Percentiles rank a stretch among this genome's conserved stretches.
phyloP scores from a whole-genome alignment of 2,113 vertebrate genomes.

The Fregata magnificens region DNA sequence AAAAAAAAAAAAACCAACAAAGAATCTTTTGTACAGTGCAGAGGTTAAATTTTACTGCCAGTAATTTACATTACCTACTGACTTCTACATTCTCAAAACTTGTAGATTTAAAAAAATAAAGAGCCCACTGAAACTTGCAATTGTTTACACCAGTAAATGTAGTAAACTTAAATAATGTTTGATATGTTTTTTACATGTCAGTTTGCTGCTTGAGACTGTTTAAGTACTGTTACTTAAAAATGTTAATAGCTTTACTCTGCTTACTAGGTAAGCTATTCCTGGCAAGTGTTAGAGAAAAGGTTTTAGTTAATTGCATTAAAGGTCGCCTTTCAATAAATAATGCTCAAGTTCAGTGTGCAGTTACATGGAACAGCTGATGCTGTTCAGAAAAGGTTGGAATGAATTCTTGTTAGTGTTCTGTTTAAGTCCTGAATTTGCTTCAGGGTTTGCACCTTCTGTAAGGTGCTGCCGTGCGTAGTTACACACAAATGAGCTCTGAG shows the following conservation, averaged over 20 bases:
- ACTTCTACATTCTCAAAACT: neutral
- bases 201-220: neutral
- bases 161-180: neutral
- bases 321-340: neutral
- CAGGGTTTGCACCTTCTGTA: neutral
- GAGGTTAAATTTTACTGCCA: conserved; percentile 45
- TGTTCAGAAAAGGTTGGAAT: neutral
- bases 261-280: neutral
- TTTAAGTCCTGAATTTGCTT: neutral
- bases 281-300: neutral
- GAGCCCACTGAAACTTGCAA: neutral
- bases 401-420: neutral
- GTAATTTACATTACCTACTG: neutral
- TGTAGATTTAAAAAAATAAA: neutral
- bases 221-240: neutral
- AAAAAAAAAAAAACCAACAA: neutral
- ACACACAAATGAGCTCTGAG: neutral
- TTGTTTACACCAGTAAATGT: neutral
- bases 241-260: neutral
- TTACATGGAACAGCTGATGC: neutral
- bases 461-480: neutral
- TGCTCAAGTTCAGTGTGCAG: neutral
- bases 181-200: neutral
- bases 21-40: conserved; percentile 9
- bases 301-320: neutral